Percentiles rank a stretch among this genome's conserved stretches.
phyloP scores from a whole-genome alignment of 2,888 invertebrate species.

The Coelogynopora nodosa region DNA sequence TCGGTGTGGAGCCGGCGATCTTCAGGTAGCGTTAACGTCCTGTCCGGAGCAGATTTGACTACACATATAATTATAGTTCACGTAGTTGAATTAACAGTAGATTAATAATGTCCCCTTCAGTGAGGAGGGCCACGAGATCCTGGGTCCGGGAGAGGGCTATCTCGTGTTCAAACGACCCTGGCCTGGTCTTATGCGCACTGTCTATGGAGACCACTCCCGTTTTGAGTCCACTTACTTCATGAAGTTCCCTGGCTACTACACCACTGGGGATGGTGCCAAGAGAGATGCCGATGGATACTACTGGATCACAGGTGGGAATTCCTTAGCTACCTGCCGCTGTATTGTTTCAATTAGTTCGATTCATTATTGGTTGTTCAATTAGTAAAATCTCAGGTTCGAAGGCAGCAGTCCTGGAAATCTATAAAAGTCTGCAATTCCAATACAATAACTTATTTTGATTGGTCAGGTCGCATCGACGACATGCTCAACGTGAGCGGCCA shows the following conservation, averaged over 20 bases:
- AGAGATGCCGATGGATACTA: conserved; percentile 88
- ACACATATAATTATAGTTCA: too few species aligned
- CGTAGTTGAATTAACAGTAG: too few species aligned
- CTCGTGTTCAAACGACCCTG: conserved; percentile 86
- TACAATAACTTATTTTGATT: background rate
- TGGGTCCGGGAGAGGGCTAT: conserved; percentile 78
- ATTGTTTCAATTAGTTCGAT: too few species aligned
- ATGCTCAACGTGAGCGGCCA: conserved; percentile 98
- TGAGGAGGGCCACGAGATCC: conserved; percentile 72
- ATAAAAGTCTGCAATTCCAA: background rate
- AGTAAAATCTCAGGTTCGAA: too few species aligned
- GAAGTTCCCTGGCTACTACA: conserved; percentile 78
- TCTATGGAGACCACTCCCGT: conserved; percentile 80
- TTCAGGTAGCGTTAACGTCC: too few species aligned
- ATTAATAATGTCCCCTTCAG: too few species aligned
- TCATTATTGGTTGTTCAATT: too few species aligned
- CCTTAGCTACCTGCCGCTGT: too few species aligned
- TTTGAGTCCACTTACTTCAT: conserved; percentile 52
- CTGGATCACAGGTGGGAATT: conserved; percentile 84
- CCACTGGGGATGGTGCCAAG: conserved; percentile 90
- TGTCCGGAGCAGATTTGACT: too few species aligned
- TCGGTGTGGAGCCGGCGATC: conserved; percentile 85
- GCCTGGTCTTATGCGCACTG: conserved; percentile 95
- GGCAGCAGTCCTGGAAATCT: background rate
- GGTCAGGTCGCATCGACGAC: conserved; percentile 77